Base-by-base conservation (phyloP, 2,113 vertebrate genomes). In the Rhynchomys soricoides region DNA sequence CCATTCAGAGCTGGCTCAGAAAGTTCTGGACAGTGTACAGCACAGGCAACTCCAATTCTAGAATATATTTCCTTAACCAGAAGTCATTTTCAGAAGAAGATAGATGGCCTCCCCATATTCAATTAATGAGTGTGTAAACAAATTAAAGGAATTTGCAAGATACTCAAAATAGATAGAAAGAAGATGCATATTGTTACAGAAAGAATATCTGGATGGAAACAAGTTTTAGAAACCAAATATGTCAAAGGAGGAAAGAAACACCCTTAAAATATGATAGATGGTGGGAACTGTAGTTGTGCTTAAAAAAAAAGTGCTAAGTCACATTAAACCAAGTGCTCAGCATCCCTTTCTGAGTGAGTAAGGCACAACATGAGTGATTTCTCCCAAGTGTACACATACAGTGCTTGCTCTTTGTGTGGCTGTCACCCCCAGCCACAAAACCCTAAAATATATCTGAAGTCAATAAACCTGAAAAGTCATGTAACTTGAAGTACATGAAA, bases 41-140 rank as follows among this genome's bases (percentile, higher is more conserved):
- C 31, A 90, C 29, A 73, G 74, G 90, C 87, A 52, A 59, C 57
- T 93, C 26, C 15, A 93, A 37, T 83, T 93, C 68, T 83, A 93
- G 48, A 48, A 75, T 92, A 48, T 24, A 74, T 83, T 92, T 96
- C 93, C 90, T 43, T 89, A 96, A 97, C n/a, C 43, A 78, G 40
- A 93, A 95, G 94, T 73, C 93, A 62, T 77, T 90, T 68, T 89
- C 40, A 45, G 34, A 70, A 52, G 45, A 92, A 93, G 66, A 64
- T 74, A 97, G 92, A 24, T 62, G 8, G 74, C 31, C 55, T 43
- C 40, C 50, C 29, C 21, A 82, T 34, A 3, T 68, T 66, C 90
- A 43, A 57, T 86, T 74, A 34, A 87, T 68, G 64, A n/a, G 43
- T 83, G 37, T 13, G 8, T 86, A 29, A 55, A 96, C 73, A 91